Base-by-base conservation (phyloP, 2,888 invertebrate genomes). In the Leptopilina drosophilae region DNA sequence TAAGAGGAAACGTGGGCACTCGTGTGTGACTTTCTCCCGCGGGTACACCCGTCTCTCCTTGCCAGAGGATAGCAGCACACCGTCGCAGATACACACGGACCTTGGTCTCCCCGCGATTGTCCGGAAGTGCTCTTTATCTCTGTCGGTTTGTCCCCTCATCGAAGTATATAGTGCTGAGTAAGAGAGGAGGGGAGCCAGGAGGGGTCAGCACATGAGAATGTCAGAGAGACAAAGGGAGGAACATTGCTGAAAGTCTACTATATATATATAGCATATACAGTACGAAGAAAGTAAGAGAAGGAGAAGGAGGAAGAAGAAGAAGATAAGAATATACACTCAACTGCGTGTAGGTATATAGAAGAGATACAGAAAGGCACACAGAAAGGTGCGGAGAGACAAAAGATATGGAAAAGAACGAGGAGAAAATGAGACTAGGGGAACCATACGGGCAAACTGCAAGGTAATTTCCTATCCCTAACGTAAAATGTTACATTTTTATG, bases 111-210 rank as follows among this genome's bases (percentile, higher is more conserved):
- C 87, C 86, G 84, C 86, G 84, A 82, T 76, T 73, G 88, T 89
- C 90, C 91, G 91, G 91, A 91, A 91, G 90, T 89, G 89, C 89
- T 90, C 90, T 91, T 91, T 91, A 91, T 91, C 91, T 91, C 90
- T 89, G 91, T 91, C 90, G 88, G 91, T 89, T 88, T 91, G 90
- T 90, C 90, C 90, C 90, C 90, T 87, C 88, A 84, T 81, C 81
- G 78, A 78, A 20, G 20, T 20, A 20, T 20, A 20, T 20, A 12
- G 78, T 81, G 80, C 78, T 79, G 78, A 81, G 80, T 76, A 80
- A 79, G 81, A 82, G 20, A 20, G 79, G 20, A 20, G 79, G 77
- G 78, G 79, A 69, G 78, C 86, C 84, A 78, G 77, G 77, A 81
- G 59, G 78, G 59, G 79, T 80, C 80, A 78, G 80, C 82, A 81